Percentiles rank a stretch among this genome's conserved stretches.
phyloP scores from a whole-genome alignment of 2,797 vertebrate genomes.

The Monodelphis domestica region DNA sequence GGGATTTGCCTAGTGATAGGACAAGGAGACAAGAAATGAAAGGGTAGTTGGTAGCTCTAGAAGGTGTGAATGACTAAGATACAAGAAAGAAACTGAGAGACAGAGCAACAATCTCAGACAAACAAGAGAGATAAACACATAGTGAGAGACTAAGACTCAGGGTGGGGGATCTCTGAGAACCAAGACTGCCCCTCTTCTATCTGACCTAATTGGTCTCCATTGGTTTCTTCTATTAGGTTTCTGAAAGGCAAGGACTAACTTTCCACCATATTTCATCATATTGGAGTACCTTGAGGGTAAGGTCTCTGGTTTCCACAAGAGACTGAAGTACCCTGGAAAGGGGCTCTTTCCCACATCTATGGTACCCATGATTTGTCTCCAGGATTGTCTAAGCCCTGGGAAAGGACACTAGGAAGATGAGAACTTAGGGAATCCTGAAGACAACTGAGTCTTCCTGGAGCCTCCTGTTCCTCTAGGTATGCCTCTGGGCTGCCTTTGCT shows the following conservation, averaged over 20 bases:
- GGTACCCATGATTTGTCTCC: background rate
- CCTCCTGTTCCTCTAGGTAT: background rate
- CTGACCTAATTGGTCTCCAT: background rate
- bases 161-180: background rate
- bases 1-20: background rate
- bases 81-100: background rate
- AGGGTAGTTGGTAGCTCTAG: background rate
- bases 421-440: background rate
- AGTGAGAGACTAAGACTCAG: background rate
- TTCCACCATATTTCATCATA: background rate
- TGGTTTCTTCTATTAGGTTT: background rate
- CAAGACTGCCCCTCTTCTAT: background rate
- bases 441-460: background rate
- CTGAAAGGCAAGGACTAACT: background rate
- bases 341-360: background rate
- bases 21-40: background rate
- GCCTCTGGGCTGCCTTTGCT: background rate
- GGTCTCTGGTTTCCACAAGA: too few relatives aligned
- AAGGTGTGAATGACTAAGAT: background rate
- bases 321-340: background rate
- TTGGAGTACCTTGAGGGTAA: background rate
- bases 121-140: fast-evolving
- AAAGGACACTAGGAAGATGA: background rate
- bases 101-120: fast-evolving
- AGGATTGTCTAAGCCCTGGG: background rate